A percentile compares a stretch with the other conserved stretches of the same genome.
phyloP scores from a whole-genome alignment of 2,113 vertebrate species.

The Stictonetta naevosa region DNA sequence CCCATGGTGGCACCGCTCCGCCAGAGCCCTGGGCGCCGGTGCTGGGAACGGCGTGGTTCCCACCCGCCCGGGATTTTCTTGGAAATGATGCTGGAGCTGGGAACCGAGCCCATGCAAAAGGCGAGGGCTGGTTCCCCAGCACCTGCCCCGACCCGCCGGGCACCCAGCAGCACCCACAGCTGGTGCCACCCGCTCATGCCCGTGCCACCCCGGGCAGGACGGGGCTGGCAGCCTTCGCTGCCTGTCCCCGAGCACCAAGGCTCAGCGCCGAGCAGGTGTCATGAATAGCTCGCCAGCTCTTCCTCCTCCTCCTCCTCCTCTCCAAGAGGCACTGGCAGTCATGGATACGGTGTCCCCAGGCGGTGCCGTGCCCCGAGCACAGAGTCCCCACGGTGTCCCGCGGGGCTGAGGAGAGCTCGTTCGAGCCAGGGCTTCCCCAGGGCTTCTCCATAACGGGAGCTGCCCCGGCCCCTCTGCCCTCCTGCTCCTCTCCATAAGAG shows the following conservation, averaged over 20 bases:
- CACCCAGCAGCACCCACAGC: not conserved
- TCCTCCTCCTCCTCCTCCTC: not conserved
- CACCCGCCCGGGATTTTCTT: not conserved
- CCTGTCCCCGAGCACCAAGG: not conserved
- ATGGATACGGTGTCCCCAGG: not conserved
- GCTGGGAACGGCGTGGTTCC: fast-evolving
- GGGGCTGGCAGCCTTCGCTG: not conserved
- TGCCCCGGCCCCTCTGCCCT: conserved; percentile 19
- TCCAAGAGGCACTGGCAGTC: not conserved
- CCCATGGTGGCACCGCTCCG: not conserved
- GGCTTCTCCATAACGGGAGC: conserved; percentile 66
- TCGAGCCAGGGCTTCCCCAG: not conserved
- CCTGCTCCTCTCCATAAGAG: conserved; percentile 68
- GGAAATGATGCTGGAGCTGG: fast-evolving
- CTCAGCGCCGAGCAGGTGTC: not conserved
- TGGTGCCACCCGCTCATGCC: not conserved
- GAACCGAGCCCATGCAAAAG: fast-evolving
- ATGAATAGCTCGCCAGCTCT: not conserved
- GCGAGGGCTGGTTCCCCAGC: not conserved
- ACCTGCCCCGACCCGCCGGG: fast-evolving
- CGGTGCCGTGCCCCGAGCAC: not conserved
- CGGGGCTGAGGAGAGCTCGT: not conserved
- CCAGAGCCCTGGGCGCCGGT: not conserved
- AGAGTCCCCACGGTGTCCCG: not conserved
- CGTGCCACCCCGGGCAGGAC: not conserved